Conservation (phyloP, 2,797 vertebrate genomes). For the Aulostomus chinensis region DNA sequence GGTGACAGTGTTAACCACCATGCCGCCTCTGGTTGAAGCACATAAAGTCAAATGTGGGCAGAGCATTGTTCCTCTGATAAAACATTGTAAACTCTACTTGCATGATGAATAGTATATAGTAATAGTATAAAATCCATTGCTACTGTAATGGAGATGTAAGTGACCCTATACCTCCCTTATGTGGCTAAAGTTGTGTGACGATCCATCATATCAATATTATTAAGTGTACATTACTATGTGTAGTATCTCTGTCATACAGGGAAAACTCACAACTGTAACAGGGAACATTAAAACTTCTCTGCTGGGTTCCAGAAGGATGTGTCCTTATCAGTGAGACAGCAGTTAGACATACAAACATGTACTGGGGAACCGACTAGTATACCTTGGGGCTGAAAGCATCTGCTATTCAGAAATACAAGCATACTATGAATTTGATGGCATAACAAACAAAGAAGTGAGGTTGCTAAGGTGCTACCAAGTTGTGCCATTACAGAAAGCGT, state of each 20-base stretch:
- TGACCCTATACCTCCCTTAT: conserved; percentile 20
- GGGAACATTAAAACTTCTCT: conserved; percentile 19
- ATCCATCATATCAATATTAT: conserved; percentile 5
- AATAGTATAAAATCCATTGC: no score
- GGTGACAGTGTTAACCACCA: no score
- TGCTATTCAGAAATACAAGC: conserved; percentile 48
- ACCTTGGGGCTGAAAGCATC: conserved; percentile 52
- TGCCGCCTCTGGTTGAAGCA: no score
- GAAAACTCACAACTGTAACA: conserved; percentile 20
- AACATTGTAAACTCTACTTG: no score
- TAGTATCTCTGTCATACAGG: conserved; percentile 24
- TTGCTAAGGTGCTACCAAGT: conserved; percentile 33
- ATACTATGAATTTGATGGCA: conserved; percentile 53
- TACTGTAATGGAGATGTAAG: background rate
- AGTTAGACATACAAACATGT: conserved; percentile 61
- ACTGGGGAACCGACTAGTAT: conserved; percentile 45
- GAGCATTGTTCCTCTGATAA: no score
- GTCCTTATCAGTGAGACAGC: conserved; percentile 56
- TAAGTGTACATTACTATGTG: conserved; percentile 9
- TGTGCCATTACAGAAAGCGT: conserved; percentile 11
- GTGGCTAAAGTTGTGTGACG: conserved; percentile 1
- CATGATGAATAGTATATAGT: no score
- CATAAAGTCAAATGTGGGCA: no score
- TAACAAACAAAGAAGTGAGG: conserved; percentile 43
- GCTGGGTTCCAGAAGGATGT: conserved; percentile 52